Base-by-base conservation (phyloP, 2,113 vertebrate genomes). In the Nematolebias whitei region DNA sequence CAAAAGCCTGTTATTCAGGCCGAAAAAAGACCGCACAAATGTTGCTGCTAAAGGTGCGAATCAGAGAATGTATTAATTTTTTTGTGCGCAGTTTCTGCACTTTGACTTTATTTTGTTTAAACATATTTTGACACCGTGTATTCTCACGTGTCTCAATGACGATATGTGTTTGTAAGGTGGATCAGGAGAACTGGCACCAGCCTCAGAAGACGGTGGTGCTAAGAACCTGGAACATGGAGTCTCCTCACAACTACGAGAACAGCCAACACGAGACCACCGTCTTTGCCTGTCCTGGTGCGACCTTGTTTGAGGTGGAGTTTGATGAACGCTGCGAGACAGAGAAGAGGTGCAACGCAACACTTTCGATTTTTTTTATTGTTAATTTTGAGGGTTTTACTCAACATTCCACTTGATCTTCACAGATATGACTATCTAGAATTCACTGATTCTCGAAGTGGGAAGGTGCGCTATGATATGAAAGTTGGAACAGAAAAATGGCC, bases 381-480 rank as follows among this genome's bases (percentile, higher is more conserved):
- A 9, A 0, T 18, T 1, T 1, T 61, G 10, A 38, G 4, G 16
- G 3, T 40, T 60, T 51, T 24, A 26, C 3, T 44, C 22, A 73
- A 20, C 16, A 0, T 6, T 63, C 19, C 18, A 41, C 10, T 57
- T 54, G 1, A 40, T 70, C 16, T 62, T 29, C 53, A 26, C 89
- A 99, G 98, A 87, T 98, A 97, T 45, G 98, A 99, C 91, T 99
- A 98, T 86, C 86, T 99, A 87, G 98, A 99, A 77, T 99, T 99
- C 79, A 99, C 96, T 0, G 98, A 98, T 56, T 93, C 96, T 45
- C 93, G 95, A 93, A 97, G 97, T 48, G 95, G 94, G 14, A 99
- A 99, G 89, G 93, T 96, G 26, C 96, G 96, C 75, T 98, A 98
- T 4, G 97, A 98, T 80, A 97, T 96, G 86, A 98, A 96, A 90